Percentiles rank a stretch among this genome's conserved stretches.
Conservation (phyloP, 2,113 vertebrate species). For the Rhadina sibilatrix region DNA sequence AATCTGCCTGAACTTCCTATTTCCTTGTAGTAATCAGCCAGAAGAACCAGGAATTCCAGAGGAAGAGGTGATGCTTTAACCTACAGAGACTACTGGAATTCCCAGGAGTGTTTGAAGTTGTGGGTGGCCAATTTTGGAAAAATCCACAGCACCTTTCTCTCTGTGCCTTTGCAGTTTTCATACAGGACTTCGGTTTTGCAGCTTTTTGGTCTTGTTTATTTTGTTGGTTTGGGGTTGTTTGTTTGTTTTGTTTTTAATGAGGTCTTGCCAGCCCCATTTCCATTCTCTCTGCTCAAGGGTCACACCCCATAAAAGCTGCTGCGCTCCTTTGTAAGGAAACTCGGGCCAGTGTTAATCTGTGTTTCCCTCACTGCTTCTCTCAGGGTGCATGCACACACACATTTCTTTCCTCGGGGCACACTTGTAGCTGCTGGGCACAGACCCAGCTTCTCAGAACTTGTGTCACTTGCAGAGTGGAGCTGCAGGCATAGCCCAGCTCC, state of each 20-base stretch:
- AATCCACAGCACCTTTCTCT: neutral
- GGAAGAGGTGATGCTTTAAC: neutral
- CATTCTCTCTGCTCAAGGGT: neutral
- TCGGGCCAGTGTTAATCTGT: neutral
- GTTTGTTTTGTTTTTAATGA: neutral
- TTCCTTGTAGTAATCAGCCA: neutral
- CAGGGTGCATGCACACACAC: accelerated
- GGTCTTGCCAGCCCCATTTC: neutral
- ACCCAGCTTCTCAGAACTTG: neutral
- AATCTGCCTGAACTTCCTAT: neutral
- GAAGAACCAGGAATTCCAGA: neutral
- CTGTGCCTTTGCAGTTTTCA: neutral
- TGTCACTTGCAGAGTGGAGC: neutral
- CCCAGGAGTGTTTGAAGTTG: neutral
- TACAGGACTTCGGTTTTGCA: neutral
- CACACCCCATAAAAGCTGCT: neutral
- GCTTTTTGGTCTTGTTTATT: neutral
- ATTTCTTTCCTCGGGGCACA: neutral
- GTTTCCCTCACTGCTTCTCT: neutral
- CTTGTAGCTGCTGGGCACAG: slow-evolving; percentile 1
- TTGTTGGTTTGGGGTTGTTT: no score
- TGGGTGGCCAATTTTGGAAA: accelerated
- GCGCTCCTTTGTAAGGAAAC: neutral
- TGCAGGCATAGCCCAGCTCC: neutral
- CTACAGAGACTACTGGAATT: neutral